Evolutionary conservation across 2,113 vertebrate species (phyloP).

Genomic region (Neolamprologus fasciatus): DNA sequence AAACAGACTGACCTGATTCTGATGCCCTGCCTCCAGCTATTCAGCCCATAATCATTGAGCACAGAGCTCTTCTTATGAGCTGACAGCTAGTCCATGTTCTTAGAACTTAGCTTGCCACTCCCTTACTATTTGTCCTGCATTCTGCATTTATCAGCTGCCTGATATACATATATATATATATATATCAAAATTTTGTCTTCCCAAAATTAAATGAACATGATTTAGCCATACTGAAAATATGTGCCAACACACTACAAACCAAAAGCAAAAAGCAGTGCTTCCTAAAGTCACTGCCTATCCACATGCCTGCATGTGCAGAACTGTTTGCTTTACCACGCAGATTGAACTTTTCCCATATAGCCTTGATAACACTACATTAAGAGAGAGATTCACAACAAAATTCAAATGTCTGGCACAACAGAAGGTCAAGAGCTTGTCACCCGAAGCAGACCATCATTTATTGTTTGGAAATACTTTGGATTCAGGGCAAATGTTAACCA

Average conservation of each 20-base stretch:
- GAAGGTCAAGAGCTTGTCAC: background rate
- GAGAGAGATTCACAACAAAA: background rate
- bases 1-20: constrained; percentile 56
- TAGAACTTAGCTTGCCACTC: constrained; percentile 4
- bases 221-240: background rate
- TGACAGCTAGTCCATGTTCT: background rate
- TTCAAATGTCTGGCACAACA: background rate
- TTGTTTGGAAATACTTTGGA: background rate
- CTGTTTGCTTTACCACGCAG: background rate
- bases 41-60: constrained; percentile 21
- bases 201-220: background rate
- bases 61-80: constrained; percentile 19
- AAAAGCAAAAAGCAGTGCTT: background rate
- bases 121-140: background rate
- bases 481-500: background rate
- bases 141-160: background rate
- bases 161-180: background rate
- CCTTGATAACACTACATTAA: background rate
- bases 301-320: background rate
- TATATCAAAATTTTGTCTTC: background rate
- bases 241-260: background rate
- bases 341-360: background rate
- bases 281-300: background rate
- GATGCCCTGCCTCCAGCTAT: constrained; percentile 36
- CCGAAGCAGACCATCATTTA: background rate